Evolutionary conservation across 2,797 vertebrate genomes (phyloP).

Genomic region (Mergus octosetaceus): DNA sequence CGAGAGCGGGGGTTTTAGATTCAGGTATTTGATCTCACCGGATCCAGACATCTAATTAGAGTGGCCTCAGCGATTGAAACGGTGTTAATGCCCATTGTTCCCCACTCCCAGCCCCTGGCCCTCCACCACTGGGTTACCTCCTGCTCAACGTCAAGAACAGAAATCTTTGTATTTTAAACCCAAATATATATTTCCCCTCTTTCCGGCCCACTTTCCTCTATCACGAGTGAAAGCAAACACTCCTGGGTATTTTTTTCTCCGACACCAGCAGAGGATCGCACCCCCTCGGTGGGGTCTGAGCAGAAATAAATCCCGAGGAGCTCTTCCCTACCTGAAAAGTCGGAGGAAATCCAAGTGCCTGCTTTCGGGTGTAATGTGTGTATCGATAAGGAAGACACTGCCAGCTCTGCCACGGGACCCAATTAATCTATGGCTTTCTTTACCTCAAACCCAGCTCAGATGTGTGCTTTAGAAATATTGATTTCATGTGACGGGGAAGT

Average conservation of each 20-base stretch:
- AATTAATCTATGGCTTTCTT: slow-evolving; percentile 9
- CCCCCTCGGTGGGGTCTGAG: slow-evolving; percentile 6
- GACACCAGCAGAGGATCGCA: background rate
- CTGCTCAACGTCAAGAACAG: background rate
- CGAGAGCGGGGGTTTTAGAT: background rate
- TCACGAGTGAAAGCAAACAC: background rate
- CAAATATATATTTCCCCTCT: background rate
- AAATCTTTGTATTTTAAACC: background rate
- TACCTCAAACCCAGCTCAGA: background rate
- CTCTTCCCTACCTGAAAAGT: slow-evolving; percentile 52
- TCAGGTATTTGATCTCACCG: slow-evolving; percentile 50
- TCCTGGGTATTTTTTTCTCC: background rate
- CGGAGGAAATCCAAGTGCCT: slow-evolving; percentile 49
- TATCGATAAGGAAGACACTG: slow-evolving; percentile 29
- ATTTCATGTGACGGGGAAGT: background rate
- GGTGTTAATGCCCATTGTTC: slow-evolving; percentile 47
- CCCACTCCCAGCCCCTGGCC: slow-evolving; percentile 10
- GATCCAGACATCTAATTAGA: slow-evolving; percentile 52
- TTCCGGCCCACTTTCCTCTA: background rate
- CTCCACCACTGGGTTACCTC: background rate
- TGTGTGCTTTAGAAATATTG: slow-evolving; percentile 21
- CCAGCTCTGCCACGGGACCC: background rate
- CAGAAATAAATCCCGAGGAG: slow-evolving; percentile 46
- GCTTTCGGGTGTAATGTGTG: slow-evolving; percentile 15
- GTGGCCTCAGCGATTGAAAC: slow-evolving; percentile 28